These are phyloP conservation scores for Seira musarum DNA, from an alignment of 2,888 invertebrate species.

Conservation along the genomic window DNA sequence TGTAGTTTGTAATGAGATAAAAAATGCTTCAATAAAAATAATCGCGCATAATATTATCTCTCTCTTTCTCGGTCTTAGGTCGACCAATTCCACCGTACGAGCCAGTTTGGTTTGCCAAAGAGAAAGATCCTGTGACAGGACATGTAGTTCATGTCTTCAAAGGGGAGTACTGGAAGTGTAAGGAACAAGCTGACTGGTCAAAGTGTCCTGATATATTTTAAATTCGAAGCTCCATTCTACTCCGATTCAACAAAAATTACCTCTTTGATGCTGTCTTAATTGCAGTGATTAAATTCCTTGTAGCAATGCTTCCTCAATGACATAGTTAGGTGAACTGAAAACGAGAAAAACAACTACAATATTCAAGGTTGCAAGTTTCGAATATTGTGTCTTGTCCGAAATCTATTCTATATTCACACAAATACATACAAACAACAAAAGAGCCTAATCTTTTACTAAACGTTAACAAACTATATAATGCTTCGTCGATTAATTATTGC, in stretches of 20 bases:
- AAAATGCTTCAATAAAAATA: not conserved
- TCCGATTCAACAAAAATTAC: not conserved
- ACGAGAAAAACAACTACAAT: not conserved
- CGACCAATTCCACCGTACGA: constrained; percentile 82
- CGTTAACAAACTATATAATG: no score
- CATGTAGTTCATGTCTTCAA: constrained; percentile 87
- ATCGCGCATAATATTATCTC: no score
- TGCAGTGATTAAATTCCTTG: constrained; percentile 1
- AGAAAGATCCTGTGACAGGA: constrained; percentile 79
- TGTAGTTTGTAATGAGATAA: constrained; percentile 13
- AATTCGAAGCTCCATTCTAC: constrained; percentile 3
- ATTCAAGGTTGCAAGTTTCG: not conserved
- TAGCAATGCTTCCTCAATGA: constrained; percentile 42
- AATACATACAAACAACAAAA: not conserved
- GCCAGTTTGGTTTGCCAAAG: constrained; percentile 92
- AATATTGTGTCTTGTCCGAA: constrained; percentile 2
- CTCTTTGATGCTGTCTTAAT: constrained; percentile 9
- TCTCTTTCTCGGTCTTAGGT: constrained; percentile 72
- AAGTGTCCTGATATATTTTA: constrained; percentile 91
- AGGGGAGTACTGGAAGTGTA: constrained; percentile 94
- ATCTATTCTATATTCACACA: not conserved
- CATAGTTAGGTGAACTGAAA: not conserved
- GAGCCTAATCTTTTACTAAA: constrained; percentile 34
- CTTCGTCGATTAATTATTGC: no score
- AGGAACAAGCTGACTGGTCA: constrained; percentile 90